Conservation (phyloP, 2,888 invertebrate species). For the Oscheius myriophilus region DNA sequence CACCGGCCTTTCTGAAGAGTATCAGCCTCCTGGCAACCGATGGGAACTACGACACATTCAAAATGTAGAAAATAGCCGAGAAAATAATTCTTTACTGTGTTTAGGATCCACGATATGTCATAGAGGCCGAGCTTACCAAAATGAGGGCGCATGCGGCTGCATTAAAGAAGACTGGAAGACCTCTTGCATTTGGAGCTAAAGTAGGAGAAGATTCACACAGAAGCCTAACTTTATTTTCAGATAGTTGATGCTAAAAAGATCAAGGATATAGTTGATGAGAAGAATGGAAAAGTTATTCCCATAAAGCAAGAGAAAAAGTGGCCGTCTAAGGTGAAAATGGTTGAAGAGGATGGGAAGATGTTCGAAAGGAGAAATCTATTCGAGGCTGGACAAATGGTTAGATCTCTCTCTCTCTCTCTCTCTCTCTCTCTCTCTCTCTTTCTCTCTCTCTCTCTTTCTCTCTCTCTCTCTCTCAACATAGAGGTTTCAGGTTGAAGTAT, state of each 20-base stretch:
- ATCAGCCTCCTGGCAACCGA: background rate
- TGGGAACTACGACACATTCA: background rate
- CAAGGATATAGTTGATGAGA: no score
- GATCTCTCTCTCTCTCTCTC: background rate
- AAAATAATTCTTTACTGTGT: no score
- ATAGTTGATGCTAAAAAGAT: background rate
- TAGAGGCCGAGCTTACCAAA: constrained; percentile 21
- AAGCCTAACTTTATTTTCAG: background rate
- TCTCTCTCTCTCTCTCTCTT: background rate
- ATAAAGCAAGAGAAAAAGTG: background rate
- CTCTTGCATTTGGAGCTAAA: constrained; percentile 11
- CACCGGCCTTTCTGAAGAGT: background rate
- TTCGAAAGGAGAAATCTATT: constrained; percentile 3
- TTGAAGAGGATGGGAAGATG: constrained; percentile 8
- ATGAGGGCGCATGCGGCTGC: constrained; percentile 16
- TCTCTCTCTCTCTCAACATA: background rate
- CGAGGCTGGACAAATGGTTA: constrained; percentile 11
- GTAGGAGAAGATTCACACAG: background rate
- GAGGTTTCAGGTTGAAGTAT: constrained; percentile 6
- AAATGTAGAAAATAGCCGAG: constrained; percentile 11
- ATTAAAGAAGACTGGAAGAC: constrained; percentile 1
- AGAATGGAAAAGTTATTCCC: no score
- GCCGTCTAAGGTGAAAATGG: constrained; percentile 13
- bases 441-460: background rate
- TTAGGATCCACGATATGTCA: constrained; percentile 19